A percentile compares a stretch with the other conserved stretches of the same genome.
phyloP scores from a whole-genome alignment of 1,140 invertebrate genomes.

The Pogonus chalceus region DNA sequence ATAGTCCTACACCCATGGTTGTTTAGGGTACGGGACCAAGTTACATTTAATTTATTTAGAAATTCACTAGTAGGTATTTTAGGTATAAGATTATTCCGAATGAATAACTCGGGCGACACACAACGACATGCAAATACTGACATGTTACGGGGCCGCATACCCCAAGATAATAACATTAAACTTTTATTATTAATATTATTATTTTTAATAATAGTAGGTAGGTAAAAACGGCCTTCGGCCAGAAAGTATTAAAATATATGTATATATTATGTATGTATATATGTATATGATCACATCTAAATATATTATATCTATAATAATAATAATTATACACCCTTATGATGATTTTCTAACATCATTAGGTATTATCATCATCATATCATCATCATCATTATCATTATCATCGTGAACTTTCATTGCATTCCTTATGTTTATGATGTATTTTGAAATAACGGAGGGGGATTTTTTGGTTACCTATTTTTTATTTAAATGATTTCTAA shows the following conservation, averaged over 20 bases:
- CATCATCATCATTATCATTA: neutral
- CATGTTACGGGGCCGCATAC: neutral
- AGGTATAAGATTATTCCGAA: too few relatives aligned
- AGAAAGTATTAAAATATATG: constrained; percentile 8
- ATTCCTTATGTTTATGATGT: too few relatives aligned
- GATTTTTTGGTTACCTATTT: too few relatives aligned
- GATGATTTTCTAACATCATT: too few relatives aligned
- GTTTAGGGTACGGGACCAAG: too few relatives aligned
- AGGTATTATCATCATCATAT: neutral
- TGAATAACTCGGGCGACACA: constrained; percentile 1
- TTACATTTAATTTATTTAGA: too few relatives aligned
- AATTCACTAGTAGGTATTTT: too few relatives aligned
- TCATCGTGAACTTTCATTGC: neutral
- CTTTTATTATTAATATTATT: neutral
- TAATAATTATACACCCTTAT: too few relatives aligned
- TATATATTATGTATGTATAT: neutral
- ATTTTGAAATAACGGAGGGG: too few relatives aligned
- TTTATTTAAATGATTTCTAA: too few relatives aligned
- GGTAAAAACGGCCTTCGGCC: constrained; percentile 3
- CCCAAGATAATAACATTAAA: neutral
- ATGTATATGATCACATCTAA: constrained; percentile 7
- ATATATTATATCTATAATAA: constrained; percentile 8
- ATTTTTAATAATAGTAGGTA: neutral
- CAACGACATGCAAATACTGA: constrained; percentile 6
- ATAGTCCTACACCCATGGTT: too few relatives aligned